These are phyloP conservation scores for Chanos chanos DNA, from an alignment of 2,797 vertebrate species.

Conservation along the genomic window DNA sequence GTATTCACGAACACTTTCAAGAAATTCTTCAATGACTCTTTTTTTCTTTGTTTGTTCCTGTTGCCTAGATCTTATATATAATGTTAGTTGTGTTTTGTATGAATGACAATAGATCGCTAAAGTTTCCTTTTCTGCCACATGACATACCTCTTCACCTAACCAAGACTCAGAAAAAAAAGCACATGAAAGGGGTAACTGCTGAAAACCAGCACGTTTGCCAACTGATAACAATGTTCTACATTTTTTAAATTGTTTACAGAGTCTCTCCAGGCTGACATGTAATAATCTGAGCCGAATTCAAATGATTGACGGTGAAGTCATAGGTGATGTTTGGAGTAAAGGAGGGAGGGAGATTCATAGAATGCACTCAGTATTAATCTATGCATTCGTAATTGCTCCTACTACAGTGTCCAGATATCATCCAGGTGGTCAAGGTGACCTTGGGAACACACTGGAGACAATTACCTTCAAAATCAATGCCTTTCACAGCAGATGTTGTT, in stretches of 20 bases:
- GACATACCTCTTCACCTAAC: neutral
- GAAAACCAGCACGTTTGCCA: slow-evolving; percentile 13
- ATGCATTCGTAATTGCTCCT: slow-evolving; percentile 61
- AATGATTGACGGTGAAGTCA: slow-evolving; percentile 50
- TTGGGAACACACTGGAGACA: slow-evolving; percentile 54
- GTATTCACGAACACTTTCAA: no score
- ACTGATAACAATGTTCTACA: slow-evolving; percentile 34
- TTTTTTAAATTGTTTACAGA: slow-evolving; percentile 43
- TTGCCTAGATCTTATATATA: no score
- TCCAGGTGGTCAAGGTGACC: slow-evolving; percentile 53
- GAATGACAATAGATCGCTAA: no score
- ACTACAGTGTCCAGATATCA: slow-evolving; percentile 24
- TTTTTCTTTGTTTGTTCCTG: no score
- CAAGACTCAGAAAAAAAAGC: neutral
- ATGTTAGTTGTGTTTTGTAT: no score
- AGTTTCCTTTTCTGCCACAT: no score
- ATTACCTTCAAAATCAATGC: slow-evolving; percentile 65
- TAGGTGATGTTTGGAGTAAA: slow-evolving; percentile 44
- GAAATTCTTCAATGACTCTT: no score
- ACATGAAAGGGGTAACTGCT: slow-evolving; percentile 4
- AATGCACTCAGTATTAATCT: slow-evolving; percentile 58
- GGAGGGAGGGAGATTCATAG: slow-evolving; percentile 37
- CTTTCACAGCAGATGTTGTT: slow-evolving; percentile 55
- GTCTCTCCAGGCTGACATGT: slow-evolving; percentile 38
- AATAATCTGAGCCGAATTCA: slow-evolving; percentile 36